Percentiles rank a stretch among this genome's conserved stretches.
Evolutionary conservation across 2,888 invertebrate species (phyloP).

Genomic region (Allygus modestus): DNA sequence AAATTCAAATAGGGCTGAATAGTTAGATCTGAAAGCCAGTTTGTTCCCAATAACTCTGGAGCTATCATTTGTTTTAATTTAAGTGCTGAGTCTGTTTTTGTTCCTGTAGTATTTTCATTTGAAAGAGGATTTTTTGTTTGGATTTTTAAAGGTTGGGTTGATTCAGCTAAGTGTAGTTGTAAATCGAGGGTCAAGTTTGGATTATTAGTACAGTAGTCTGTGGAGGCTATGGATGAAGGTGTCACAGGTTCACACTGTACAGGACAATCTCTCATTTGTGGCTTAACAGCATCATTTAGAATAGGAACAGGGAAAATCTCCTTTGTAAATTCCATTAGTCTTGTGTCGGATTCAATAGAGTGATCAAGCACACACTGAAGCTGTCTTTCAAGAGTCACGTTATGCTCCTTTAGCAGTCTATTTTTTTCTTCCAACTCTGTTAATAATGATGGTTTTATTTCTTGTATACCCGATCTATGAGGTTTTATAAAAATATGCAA

Average conservation of each 20-base stretch:
- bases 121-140: not conserved
- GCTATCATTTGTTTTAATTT: not conserved
- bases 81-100: not conserved
- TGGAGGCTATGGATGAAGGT: too few species aligned
- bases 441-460: too few species aligned
- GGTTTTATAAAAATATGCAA: too few species aligned
- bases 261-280: not conserved
- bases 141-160: not conserved
- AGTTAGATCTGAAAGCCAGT: constrained; percentile 32
- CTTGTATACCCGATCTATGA: too few species aligned
- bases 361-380: not conserved
- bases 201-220: too few species aligned
- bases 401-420: too few species aligned
- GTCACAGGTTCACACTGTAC: not conserved
- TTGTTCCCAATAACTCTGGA: not conserved
- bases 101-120: not conserved
- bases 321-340: not conserved
- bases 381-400: not conserved
- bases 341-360: not conserved
- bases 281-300: not conserved
- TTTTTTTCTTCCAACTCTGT: too few species aligned
- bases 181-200: too few species aligned
- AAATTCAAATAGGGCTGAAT: constrained; percentile 10
- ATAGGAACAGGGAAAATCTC: not conserved
- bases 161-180: too few species aligned